Percentiles rank a stretch among this genome's conserved stretches.
These are phyloP conservation scores for Spilosoma lubricipeda DNA, from an alignment of 2,888 invertebrate species.

Conservation along the genomic window DNA sequence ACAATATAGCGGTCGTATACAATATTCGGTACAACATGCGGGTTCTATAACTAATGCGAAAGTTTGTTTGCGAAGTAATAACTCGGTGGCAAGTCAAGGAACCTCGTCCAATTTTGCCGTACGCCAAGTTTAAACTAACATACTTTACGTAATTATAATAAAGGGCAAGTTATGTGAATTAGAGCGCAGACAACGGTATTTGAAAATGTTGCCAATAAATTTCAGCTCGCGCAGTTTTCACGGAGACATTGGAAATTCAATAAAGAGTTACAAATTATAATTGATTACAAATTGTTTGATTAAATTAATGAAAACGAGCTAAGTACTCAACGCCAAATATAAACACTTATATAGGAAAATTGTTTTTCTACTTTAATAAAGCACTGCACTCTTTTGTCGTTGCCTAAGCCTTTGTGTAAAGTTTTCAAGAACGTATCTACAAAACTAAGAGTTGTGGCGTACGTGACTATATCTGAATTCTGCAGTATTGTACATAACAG, in stretches of 20 bases:
- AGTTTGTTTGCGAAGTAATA: constrained; percentile 25
- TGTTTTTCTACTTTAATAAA: too few relatives aligned
- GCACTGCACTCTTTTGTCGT: not conserved
- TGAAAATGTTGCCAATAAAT: not conserved
- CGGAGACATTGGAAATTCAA: not conserved
- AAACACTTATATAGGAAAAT: not conserved
- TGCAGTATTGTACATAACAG: not conserved
- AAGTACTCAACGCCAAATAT: not conserved
- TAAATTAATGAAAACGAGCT: not conserved
- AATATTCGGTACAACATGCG: constrained; percentile 13
- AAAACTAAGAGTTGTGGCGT: not conserved
- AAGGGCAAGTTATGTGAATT: constrained; percentile 8
- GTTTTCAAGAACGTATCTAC: not conserved
- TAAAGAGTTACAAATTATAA: not conserved
- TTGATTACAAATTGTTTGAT: too few relatives aligned
- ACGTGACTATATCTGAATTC: not conserved
- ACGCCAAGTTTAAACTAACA: constrained; percentile 13
- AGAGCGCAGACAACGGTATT: not conserved
- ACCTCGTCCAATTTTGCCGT: constrained; percentile 19
- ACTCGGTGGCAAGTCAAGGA: constrained; percentile 23
- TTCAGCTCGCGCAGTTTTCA: not conserved
- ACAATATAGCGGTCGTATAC: not conserved
- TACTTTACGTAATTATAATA: constrained; percentile 13
- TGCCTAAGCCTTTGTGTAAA: too few relatives aligned
- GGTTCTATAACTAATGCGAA: constrained; percentile 14